phyloP scores from a whole-genome alignment of 1,140 invertebrate genomes.

The Drosophila dunni region DNA sequence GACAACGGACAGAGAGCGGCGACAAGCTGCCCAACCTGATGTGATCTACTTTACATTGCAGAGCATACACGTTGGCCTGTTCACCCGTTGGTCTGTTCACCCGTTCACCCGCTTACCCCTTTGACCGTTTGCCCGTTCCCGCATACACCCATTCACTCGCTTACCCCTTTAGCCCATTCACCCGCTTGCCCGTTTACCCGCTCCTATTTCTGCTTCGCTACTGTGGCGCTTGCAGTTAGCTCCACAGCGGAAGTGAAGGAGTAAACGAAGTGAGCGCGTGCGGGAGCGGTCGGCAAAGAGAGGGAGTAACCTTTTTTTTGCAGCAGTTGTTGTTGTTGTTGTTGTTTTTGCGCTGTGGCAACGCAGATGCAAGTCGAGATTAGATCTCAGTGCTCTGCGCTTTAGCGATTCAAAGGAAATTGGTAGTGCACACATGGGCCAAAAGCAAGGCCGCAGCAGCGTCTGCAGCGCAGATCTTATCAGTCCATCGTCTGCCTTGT shows the following conservation, averaged over 20 bases:
- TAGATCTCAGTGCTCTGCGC: conserved; percentile 64
- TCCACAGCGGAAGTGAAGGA: conserved; percentile 33
- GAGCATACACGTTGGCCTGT: conserved; percentile 34
- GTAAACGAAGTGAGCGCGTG: neutral
- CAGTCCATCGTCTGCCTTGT: conserved; percentile 53
- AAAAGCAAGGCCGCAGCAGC: conserved; percentile 27
- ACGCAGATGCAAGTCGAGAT: conserved; percentile 73
- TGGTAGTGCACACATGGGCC: conserved; percentile 72
- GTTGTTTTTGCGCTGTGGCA: conserved; percentile 15
- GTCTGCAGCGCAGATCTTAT: conserved; percentile 13
- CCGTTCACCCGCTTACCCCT: neutral
- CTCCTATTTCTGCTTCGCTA: conserved; percentile 4
- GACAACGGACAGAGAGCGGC: neutral
- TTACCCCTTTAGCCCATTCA: no score
- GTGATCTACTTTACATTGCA: conserved; percentile 79
- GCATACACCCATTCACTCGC: no score
- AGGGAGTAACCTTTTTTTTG: neutral
- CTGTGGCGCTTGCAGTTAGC: conserved; percentile 70
- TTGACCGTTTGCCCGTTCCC: no score
- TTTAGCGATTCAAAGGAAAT: conserved; percentile 75
- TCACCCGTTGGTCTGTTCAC: conserved; percentile 1
- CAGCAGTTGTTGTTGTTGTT: neutral
- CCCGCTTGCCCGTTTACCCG: no score
- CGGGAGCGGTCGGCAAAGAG: neutral
- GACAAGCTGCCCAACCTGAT: conserved; percentile 19